Conservation (phyloP, 2,113 vertebrate genomes). For the Leucopsar rothschildi region DNA sequence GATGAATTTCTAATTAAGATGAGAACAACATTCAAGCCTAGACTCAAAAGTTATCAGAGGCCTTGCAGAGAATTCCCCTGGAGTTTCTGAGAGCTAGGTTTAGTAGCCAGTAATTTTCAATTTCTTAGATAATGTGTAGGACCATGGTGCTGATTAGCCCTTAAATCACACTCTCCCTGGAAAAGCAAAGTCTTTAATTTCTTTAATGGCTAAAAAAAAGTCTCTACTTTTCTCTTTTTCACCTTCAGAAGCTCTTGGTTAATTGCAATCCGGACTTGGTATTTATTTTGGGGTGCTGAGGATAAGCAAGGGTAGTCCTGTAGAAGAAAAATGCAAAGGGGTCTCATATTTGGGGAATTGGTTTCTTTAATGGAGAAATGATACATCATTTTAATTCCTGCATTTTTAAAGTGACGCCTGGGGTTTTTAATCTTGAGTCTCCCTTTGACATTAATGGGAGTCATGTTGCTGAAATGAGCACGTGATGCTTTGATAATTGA, state of each 20-base stretch:
- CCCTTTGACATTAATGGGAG: conserved; percentile 60
- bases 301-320: background rate
- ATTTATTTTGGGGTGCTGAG: background rate
- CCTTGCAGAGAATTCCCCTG: conserved; percentile 69
- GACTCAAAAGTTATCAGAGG: conserved; percentile 68
- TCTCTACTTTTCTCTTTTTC: conserved; percentile 47
- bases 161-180: conserved; percentile 64
- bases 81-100: conserved; percentile 61
- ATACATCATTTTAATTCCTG: conserved; percentile 47
- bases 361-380: conserved; percentile 22
- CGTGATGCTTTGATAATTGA: conserved; percentile 34
- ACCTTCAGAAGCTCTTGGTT: conserved; percentile 48
- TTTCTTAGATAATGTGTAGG: conserved; percentile 71
- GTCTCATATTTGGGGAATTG: background rate
- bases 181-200: conserved; percentile 72
- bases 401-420: conserved; percentile 46
- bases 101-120: conserved; percentile 71
- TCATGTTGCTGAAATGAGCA: conserved; percentile 24
- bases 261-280: background rate
- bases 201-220: conserved; percentile 44
- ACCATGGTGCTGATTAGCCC: conserved; percentile 65
- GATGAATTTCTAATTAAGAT: conserved; percentile 53
- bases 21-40: conserved; percentile 44
- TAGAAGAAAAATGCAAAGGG: background rate
- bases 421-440: conserved; percentile 62